Evolutionary conservation across 2,113 vertebrate genomes (phyloP).

Genomic region (Echinops telfairi): DNA sequence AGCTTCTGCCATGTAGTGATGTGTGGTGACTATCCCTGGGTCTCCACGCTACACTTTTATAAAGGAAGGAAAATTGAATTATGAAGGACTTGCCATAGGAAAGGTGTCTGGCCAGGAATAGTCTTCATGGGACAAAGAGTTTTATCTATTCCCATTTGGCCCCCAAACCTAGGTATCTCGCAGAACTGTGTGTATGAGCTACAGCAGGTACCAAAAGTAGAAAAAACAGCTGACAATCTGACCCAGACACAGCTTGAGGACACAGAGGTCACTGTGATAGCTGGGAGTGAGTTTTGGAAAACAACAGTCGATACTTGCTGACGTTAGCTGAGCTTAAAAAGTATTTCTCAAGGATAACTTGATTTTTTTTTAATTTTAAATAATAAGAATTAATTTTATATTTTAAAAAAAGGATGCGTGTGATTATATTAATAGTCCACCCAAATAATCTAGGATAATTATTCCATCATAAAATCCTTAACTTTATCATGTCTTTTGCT

Average conservation of each 20-base stretch:
- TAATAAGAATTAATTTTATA: too few species aligned
- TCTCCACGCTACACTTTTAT: conserved; percentile 96
- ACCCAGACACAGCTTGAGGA: conserved; percentile 69
- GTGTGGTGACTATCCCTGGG: conserved; percentile 95
- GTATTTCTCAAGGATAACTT: conserved; percentile 22
- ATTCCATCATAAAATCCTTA: not conserved
- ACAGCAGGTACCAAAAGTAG: conserved; percentile 81
- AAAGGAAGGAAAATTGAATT: conserved; percentile 92
- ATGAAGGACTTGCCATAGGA: conserved; percentile 91
- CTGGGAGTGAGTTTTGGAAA: conserved; percentile 85
- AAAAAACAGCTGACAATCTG: conserved; percentile 79
- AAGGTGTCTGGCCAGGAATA: conserved; percentile 98
- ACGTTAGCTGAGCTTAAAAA: not conserved
- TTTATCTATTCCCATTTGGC: conserved; percentile 95
- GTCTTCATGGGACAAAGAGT: conserved; percentile 90
- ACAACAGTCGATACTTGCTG: not conserved
- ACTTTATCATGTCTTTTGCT: not conserved
- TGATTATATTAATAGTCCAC: not conserved
- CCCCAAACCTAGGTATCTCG: conserved; percentile 92
- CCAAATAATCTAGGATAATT: not conserved
- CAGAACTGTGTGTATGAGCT: conserved; percentile 93
- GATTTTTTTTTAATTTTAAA: not conserved
- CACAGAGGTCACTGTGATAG: conserved; percentile 71
- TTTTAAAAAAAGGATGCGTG: not conserved
- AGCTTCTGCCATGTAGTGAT: conserved; percentile 91